phyloP scores from a whole-genome alignment of 2,113 vertebrate species.

The Perca schrenkii region DNA sequence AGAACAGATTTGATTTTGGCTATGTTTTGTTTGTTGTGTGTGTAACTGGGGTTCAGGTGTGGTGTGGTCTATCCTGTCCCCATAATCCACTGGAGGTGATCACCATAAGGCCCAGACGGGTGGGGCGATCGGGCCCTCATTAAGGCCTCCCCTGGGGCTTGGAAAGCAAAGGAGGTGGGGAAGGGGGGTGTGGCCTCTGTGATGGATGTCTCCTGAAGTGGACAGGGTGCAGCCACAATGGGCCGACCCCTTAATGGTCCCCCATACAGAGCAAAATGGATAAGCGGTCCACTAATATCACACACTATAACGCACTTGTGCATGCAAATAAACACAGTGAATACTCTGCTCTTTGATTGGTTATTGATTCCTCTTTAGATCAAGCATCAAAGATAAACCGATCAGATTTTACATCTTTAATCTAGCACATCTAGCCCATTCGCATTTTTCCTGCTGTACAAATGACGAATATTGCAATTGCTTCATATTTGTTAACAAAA shows the following conservation, averaged over 20 bases:
- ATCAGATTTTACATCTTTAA: slow-evolving; percentile 44
- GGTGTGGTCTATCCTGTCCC: slow-evolving; percentile 56
- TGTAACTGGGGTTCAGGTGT: slow-evolving; percentile 77
- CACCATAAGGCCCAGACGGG: slow-evolving; percentile 83
- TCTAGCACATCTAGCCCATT: neutral
- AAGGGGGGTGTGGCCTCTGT: slow-evolving; percentile 60
- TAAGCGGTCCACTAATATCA: slow-evolving; percentile 64
- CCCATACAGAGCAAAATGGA: slow-evolving; percentile 73
- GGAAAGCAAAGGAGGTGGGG: slow-evolving; percentile 23
- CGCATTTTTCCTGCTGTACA: slow-evolving; percentile 44
- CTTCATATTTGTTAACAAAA: slow-evolving; percentile 68
- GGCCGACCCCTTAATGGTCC: slow-evolving; percentile 79
- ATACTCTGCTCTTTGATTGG: slow-evolving; percentile 22
- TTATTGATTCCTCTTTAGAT: slow-evolving; percentile 35
- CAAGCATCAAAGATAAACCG: slow-evolving; percentile 40
- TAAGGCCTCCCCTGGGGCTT: slow-evolving; percentile 78
- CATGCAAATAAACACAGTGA: slow-evolving; percentile 41
- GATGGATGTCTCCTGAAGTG: slow-evolving; percentile 87
- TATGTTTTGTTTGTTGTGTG: slow-evolving; percentile 2
- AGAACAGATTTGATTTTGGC: neutral
- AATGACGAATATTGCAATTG: slow-evolving; percentile 68
- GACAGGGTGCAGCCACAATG: slow-evolving; percentile 83
- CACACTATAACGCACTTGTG: slow-evolving; percentile 42
- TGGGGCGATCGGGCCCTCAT: slow-evolving; percentile 82
- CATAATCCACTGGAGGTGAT: slow-evolving; percentile 75